Evolutionary conservation across 35 echinoderm and acorn worm species (phyloP), one percentile per base, ranked within the genome.

Genomic region (Eucidaris tribuloides): DNA sequence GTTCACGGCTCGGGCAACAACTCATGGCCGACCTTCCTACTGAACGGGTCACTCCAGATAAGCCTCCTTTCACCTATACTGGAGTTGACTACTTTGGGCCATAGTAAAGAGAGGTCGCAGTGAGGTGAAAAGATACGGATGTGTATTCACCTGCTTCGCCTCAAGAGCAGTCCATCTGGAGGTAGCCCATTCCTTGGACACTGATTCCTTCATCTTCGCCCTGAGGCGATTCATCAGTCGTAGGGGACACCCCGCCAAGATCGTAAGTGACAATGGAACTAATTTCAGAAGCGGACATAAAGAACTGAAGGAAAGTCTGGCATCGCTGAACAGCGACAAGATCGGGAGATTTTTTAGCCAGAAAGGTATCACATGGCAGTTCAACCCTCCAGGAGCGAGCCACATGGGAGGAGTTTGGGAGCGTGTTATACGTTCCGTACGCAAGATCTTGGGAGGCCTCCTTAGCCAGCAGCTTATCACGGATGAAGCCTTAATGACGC

Each of bases 51-150:
- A 87, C 84, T 5, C 72, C 91, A 54, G 79, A 65, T 20, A 52
- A 83, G 24, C 27, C 78, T 22, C 91, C 85, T 22, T 88, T 89
- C 36, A 79, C 65, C 0, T 35, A 42, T 4, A 58, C 57, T 19
- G 85, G 80, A 29, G 43, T 93, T 46, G 91, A 84, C 44, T 89
- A 65, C 71, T 93, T 92, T 84, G 85, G 85, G 22, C 85, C 91
- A 17, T 84, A 59, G 48, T 91, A 45, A 91, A 86, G 83, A 78
- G 83, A 71, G 76, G 72, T 35, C 48, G 68, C 24, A 85, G 81
- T 50, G 46, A 46, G 52, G 46, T 83, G 34, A 83, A 84, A 58
- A 77, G 88, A 37, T 91, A 91, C 45, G 82, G 54, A 22, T 50
- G 46, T 35, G 9, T 91, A 13, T 91, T 91, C 42, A 91, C 88